phyloP scores from a whole-genome alignment of 2,888 invertebrate species.

The Eueremaeus valkanovi region DNA sequence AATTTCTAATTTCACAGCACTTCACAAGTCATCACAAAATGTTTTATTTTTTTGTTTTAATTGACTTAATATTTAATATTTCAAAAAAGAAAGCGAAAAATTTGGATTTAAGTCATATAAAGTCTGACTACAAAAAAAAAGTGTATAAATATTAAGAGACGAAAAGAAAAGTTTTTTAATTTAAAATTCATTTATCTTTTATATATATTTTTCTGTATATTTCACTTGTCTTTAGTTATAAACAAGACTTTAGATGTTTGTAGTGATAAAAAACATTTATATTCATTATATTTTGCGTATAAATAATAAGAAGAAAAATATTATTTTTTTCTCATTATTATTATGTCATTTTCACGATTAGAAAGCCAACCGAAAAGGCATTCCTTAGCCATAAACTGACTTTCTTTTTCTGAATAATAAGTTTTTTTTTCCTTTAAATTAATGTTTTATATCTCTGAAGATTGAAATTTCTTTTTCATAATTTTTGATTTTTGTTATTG shows the following conservation, averaged over 20 bases:
- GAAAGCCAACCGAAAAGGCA: background rate
- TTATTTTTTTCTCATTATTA: background rate
- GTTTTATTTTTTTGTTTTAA: background rate
- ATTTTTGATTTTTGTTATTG: no score
- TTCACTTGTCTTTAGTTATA: background rate
- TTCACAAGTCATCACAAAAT: background rate
- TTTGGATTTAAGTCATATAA: background rate
- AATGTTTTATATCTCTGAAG: no score
- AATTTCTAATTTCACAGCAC: background rate
- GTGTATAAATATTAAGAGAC: background rate
- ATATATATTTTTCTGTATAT: background rate
- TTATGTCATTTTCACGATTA: background rate
- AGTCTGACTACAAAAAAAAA: background rate
- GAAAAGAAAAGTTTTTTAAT: background rate
- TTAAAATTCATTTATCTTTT: background rate
- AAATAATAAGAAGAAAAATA: background rate
- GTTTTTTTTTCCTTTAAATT: no score
- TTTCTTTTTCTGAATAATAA: no score
- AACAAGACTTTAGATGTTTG: background rate
- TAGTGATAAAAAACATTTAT: constrained; percentile 15
- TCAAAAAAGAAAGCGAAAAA: background rate
- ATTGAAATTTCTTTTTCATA: no score
- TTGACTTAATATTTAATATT: background rate
- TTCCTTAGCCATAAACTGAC: no score
- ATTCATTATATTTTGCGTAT: background rate